Evolutionary conservation across 2,888 invertebrate genomes (phyloP).

Genomic region (Archaeoteleia sp.): DNA sequence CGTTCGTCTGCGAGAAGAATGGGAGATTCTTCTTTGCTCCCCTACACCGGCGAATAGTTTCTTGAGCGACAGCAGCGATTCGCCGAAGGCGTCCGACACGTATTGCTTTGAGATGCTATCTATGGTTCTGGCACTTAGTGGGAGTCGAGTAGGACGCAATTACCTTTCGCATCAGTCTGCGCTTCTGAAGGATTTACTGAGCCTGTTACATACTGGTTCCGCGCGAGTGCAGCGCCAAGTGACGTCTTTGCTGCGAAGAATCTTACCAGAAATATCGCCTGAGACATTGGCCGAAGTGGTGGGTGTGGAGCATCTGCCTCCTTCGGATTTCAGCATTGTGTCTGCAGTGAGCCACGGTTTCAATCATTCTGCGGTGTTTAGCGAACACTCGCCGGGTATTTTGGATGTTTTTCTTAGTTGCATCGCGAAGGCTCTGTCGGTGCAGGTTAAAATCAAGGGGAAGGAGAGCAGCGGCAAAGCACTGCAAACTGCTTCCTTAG

Average conservation of each 20-base stretch:
- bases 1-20: conserved; percentile 89
- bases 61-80: conserved; percentile 74
- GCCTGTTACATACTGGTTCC: conserved; percentile 93
- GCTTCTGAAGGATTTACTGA: conserved; percentile 88
- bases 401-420: conserved; percentile 93
- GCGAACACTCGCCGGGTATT: conserved; percentile 81
- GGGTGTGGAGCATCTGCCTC: conserved; percentile 83
- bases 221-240: conserved; percentile 96
- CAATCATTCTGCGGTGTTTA: conserved; percentile 74
- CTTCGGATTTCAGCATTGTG: conserved; percentile 85
- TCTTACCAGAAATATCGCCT: conserved; percentile 92
- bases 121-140: conserved; percentile 94
- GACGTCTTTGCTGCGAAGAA: conserved; percentile 88
- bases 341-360: conserved; percentile 77
- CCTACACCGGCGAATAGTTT: conserved; percentile 72
- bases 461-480: conserved; percentile 76
- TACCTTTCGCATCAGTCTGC: conserved; percentile 94
- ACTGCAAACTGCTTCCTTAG: conserved; percentile 78
- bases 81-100: conserved; percentile 83
- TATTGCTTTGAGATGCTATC: conserved; percentile 99
- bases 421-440: conserved; percentile 91
- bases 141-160: conserved; percentile 91
- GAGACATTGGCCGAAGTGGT: conserved; percentile 86
- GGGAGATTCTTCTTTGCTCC: conserved; percentile 84
- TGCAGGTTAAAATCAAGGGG: conserved; percentile 90